Base-by-base conservation (phyloP, 2,888 invertebrate species). In the Rhorus exstirpatorius region DNA sequence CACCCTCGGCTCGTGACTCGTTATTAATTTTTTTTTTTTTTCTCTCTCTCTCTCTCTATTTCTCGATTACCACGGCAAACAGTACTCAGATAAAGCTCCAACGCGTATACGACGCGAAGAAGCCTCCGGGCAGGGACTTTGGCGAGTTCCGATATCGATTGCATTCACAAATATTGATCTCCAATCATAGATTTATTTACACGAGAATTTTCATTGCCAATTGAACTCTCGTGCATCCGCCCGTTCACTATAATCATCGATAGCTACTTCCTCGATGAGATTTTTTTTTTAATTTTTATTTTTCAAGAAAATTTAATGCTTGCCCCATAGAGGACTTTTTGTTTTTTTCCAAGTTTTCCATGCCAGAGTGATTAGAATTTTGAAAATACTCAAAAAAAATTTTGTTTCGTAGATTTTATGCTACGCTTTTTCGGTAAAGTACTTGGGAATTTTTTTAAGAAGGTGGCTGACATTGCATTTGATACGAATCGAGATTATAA, bases 101-200 rank as follows among this genome's bases (percentile, higher is more conserved):
- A 46, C 60, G n/a, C 17, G 49, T 65, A n/a, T 1, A 10, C 7
- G 7, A n/a, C 3, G 19, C 26, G 24, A 35, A 17, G 58, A 61
- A 38, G 24, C n/a, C 17, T 10, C 14, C n/a, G n/a, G n/a, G n/a
- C n/a, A n/a, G 51, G 19, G 38, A 60, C 7, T 1, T n/a, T 6
- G 14, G 53, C 63, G 26, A 72, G 65, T 72, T 72, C 77, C 77
- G 71, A 77, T 72, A 81, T 77, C 81, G 77, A 81, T 81, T 77
- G 71, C 77, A 24, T 72, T 72, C 67, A 46, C 81, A 81, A 81
- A 81, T 81, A 77, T 81, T 81, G 58, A 71, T 41, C 41, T 67
- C 44, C 51, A 67, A 65, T 77, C 35, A 31, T n/a, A 38, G 77
- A 71, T 81, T 81, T 81, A 81, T 81, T 81, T 65, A 24, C 67